Percentiles rank a stretch among this genome's conserved stretches.
phyloP scores from a whole-genome alignment of 2,888 invertebrate genomes.

The Drosophila antonietae region DNA sequence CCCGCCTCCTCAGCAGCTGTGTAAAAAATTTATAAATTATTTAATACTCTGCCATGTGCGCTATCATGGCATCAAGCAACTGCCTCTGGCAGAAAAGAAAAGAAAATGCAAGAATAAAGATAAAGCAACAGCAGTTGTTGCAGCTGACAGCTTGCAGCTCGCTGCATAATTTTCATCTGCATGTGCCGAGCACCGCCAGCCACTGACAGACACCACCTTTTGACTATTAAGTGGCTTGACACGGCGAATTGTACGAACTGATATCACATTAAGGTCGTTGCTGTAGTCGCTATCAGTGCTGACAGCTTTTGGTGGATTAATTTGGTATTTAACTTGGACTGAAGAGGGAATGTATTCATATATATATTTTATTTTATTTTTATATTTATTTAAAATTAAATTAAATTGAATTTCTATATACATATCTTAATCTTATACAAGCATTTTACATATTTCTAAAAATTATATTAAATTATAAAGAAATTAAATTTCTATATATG shows the following conservation, averaged over 20 bases:
- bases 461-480: no score
- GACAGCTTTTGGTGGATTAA: neutral
- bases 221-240: constrained; percentile 42
- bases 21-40: constrained; percentile 48
- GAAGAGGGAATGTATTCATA: no score
- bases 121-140: neutral
- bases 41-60: constrained; percentile 29
- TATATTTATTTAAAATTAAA: no score
- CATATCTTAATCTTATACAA: no score
- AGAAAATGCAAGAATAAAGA: neutral
- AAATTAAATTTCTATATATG: no score
- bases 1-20: neutral
- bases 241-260: constrained; percentile 9
- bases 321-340: neutral
- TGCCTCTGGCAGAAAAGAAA: constrained; percentile 13
- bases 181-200: constrained; percentile 30
- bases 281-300: neutral
- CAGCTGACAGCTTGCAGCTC: constrained; percentile 13
- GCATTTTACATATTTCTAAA: no score
- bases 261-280: neutral
- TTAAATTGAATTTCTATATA: no score
- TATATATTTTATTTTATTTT: no score
- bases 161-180: constrained; percentile 31
- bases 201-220: constrained; percentile 9
- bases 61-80: constrained; percentile 21